Conservation (phyloP, 1,140 invertebrate species). For the Sitophilus oryzae region DNA sequence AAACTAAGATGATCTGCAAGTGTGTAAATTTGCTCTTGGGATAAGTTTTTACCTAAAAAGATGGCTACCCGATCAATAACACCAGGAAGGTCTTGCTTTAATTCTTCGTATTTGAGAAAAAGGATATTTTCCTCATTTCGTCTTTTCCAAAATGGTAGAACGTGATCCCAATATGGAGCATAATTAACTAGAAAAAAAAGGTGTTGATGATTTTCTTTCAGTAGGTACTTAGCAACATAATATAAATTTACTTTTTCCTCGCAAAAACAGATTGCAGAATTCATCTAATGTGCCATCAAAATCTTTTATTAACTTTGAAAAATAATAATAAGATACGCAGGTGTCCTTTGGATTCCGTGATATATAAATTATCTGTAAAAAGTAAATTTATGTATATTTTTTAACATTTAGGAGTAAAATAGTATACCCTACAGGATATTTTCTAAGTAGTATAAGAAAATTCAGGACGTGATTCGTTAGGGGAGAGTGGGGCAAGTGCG, state of each 20-base stretch:
- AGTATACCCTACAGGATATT: not conserved
- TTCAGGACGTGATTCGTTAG: too few relatives aligned
- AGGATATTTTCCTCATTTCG: conserved; percentile 52
- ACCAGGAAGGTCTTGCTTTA: conserved; percentile 56
- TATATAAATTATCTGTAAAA: conserved; percentile 71
- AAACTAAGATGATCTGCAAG: conserved; percentile 59
- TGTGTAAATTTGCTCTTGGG: conserved; percentile 47
- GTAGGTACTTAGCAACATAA: not conserved
- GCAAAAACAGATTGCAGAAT: conserved; percentile 60
- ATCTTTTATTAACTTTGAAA: conserved; percentile 55
- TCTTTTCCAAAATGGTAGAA: conserved; percentile 54
- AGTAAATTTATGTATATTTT: too few relatives aligned
- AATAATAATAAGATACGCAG: conserved; percentile 71
- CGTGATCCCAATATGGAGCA: conserved; percentile 56
- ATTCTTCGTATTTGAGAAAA: conserved; percentile 60
- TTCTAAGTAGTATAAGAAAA: not conserved
- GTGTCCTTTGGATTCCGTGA: conserved; percentile 76
- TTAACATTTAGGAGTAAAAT: too few relatives aligned
- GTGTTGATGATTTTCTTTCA: not conserved
- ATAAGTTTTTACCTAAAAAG: conserved; percentile 53
- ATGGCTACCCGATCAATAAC: conserved; percentile 52
- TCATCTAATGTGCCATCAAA: conserved; percentile 58
- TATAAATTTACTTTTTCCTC: conserved; percentile 46
- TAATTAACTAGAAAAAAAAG: conserved; percentile 47
- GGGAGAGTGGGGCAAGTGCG: too few relatives aligned